Evolutionary conservation across 2,888 invertebrate genomes (phyloP).

Genomic region (Drosophila formosana): DNA sequence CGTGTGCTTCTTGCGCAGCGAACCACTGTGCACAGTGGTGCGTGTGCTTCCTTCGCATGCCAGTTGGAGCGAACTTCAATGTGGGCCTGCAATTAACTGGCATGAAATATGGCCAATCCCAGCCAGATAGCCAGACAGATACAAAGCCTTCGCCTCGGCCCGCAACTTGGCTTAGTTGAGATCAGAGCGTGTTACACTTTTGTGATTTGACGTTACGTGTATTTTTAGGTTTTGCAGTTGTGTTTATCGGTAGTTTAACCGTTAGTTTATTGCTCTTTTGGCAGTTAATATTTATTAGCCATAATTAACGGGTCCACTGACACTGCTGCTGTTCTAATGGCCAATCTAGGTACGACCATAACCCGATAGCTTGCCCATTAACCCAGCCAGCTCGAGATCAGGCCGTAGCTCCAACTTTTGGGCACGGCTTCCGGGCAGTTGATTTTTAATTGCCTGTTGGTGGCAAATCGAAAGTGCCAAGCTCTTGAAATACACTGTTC

Average conservation of each 20-base stretch:
- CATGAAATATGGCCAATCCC: slow-evolving; percentile 52
- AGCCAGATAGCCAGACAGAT: slow-evolving; percentile 33
- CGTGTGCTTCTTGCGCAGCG: too few species aligned
- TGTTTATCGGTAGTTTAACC: slow-evolving; percentile 48
- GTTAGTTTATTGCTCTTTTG: slow-evolving; percentile 74
- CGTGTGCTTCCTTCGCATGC: slow-evolving; percentile 30
- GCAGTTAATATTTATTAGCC: slow-evolving; percentile 75
- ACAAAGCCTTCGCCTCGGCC: slow-evolving; percentile 17
- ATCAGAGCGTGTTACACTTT: slow-evolving; percentile 20
- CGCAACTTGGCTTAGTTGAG: neutral
- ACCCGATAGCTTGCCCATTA: slow-evolving; percentile 12
- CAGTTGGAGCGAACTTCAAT: slow-evolving; percentile 15
- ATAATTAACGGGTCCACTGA: slow-evolving; percentile 60
- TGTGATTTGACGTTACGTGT: neutral
- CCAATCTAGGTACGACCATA: slow-evolving; percentile 10
- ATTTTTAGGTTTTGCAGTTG: slow-evolving; percentile 16
- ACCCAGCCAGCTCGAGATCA: neutral
- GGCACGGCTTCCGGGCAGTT: slow-evolving; percentile 68
- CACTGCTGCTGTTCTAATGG: slow-evolving; percentile 36
- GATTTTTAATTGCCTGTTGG: slow-evolving; percentile 35
- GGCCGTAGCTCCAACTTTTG: slow-evolving; percentile 40
- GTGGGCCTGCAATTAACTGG: slow-evolving; percentile 61
- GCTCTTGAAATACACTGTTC: neutral
- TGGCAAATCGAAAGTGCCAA: slow-evolving; percentile 30
- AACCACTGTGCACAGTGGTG: slow-evolving; percentile 42